Conservation (phyloP, 2,113 vertebrate genomes). For the Neogale vison region DNA sequence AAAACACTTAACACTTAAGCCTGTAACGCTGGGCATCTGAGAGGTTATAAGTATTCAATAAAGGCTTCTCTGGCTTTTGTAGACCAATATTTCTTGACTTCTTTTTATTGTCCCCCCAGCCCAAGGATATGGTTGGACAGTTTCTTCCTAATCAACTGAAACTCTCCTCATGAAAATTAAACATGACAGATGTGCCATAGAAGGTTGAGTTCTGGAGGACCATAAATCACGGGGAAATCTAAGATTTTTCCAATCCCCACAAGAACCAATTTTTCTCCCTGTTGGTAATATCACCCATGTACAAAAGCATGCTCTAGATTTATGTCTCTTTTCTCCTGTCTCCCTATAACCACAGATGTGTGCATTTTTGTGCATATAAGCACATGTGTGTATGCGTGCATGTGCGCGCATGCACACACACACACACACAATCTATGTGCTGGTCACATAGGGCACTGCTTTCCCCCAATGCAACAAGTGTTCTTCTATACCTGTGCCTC, state of each 20-base stretch:
- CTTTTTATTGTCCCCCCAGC: not conserved
- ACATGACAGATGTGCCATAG: fast-evolving
- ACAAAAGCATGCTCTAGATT: not conserved
- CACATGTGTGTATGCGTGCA: fast-evolving
- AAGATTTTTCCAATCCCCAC: not conserved
- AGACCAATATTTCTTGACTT: not conserved
- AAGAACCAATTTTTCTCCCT: not conserved
- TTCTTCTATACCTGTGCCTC: too few species aligned
- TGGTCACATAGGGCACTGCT: not conserved
- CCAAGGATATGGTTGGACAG: not conserved
- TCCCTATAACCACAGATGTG: not conserved
- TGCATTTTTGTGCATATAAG: not conserved
- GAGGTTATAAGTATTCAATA: fast-evolving
- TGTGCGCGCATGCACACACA: too few species aligned
- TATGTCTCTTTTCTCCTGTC: not conserved
- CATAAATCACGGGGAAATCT: too few species aligned
- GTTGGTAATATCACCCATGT: not conserved
- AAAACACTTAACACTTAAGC: not conserved
- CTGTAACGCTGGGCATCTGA: not conserved
- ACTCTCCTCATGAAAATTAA: not conserved
- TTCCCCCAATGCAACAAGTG: fast-evolving
- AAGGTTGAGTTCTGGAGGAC: not conserved
- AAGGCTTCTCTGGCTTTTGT: not conserved
- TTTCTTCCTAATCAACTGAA: not conserved
- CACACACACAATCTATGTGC: not conserved